Conservation (phyloP, 2,888 invertebrate genomes). For the Lochmaea crataegi region DNA sequence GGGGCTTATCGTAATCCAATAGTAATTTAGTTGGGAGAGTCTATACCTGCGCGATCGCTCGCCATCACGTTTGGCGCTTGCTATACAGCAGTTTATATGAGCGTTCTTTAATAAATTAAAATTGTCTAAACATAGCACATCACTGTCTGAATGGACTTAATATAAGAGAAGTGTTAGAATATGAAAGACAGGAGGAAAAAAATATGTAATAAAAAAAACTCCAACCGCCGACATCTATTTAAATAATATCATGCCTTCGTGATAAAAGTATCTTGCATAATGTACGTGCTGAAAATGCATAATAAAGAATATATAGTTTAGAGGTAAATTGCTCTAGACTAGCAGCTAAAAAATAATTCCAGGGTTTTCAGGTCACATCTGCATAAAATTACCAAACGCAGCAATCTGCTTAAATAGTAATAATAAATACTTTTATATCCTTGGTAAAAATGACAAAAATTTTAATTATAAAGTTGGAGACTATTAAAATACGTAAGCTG, state of each 20-base stretch:
- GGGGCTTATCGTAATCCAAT: too few relatives aligned
- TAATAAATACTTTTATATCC: neutral
- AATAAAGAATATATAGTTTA: slow-evolving; percentile 17
- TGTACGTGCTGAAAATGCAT: slow-evolving; percentile 24
- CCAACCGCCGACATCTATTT: neutral
- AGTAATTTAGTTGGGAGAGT: too few relatives aligned
- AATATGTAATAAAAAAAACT: neutral
- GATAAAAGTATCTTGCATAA: slow-evolving; percentile 15
- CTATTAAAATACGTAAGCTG: too few relatives aligned
- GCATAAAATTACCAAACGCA: slow-evolving; percentile 8
- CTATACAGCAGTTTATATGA: too few relatives aligned
- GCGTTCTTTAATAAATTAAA: too few relatives aligned
- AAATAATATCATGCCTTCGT: slow-evolving; percentile 15
- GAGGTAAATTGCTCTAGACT: slow-evolving; percentile 6
- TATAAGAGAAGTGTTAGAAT: neutral
- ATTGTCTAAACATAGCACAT: too few relatives aligned
- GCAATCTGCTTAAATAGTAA: neutral
- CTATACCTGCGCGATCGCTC: too few relatives aligned
- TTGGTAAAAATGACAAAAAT: neutral
- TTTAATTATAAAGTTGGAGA: too few relatives aligned
- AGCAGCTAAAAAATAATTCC: neutral
- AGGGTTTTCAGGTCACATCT: slow-evolving; percentile 11
- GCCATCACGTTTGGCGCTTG: too few relatives aligned
- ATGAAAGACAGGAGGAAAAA: neutral
- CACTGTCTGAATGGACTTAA: too few relatives aligned